phyloP scores from a whole-genome alignment of 2,113 vertebrate genomes.

The Riparia riparia region DNA sequence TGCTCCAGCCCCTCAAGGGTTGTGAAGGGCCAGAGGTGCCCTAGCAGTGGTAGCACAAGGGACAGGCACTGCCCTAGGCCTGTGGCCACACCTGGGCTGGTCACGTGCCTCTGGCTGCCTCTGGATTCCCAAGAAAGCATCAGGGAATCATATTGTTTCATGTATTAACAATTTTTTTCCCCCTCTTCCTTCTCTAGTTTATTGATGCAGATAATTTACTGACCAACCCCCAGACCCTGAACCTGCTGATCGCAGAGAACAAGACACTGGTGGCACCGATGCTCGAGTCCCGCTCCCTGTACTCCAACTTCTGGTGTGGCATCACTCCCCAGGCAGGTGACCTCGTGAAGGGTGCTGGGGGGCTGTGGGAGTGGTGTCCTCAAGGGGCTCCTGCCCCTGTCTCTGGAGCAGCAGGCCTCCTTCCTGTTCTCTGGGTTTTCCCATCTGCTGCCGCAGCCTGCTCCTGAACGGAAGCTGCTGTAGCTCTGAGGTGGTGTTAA shows the following conservation, averaged over 20 bases:
- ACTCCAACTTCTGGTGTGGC: conserved; percentile 99
- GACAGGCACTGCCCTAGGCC: neutral
- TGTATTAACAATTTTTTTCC: neutral
- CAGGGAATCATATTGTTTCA: neutral
- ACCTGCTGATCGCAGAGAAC: conserved; percentile 93
- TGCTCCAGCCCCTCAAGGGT: neutral
- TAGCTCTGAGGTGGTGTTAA: neutral
- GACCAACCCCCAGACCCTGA: conserved; percentile 89
- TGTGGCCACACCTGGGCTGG: neutral
- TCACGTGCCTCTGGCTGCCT: neutral
- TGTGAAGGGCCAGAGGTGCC: neutral
- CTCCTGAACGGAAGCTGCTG: neutral
- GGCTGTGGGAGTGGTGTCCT: neutral
- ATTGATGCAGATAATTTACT: conserved; percentile 93
- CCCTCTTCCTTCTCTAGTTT: conserved; percentile 77
- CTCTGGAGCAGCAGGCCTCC: neutral
- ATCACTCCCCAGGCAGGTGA: conserved; percentile 92
- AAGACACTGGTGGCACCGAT: conserved; percentile 91
- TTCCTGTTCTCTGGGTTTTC: neutral
- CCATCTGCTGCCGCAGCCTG: neutral
- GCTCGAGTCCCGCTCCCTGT: conserved; percentile 93
- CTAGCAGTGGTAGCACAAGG: neutral
- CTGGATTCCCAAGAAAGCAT: neutral
- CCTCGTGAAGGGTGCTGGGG: rapidly evolving
- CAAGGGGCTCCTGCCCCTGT: neutral